Percentiles rank a stretch among this genome's conserved stretches.
Evolutionary conservation across 92 coral and sea anemone species (phyloP).

Genomic region (Pocillopora grandis): DNA sequence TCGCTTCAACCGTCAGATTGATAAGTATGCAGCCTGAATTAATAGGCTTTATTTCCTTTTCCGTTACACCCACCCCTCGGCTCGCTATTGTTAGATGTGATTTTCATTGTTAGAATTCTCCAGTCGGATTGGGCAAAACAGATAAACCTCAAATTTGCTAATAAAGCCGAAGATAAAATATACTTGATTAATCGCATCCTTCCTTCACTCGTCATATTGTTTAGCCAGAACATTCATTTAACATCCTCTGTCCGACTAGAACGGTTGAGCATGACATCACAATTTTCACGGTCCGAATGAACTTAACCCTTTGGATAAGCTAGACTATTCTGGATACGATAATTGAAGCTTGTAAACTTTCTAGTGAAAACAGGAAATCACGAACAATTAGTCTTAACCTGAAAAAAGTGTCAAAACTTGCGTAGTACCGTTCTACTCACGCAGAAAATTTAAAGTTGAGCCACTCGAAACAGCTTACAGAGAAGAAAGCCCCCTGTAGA

Average conservation of each 20-base stretch:
- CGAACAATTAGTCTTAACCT: no score
- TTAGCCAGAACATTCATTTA: no score
- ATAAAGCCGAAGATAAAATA: not conserved
- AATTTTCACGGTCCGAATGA: no score
- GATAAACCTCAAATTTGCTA: not conserved
- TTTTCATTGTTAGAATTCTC: slow-evolving; percentile 18
- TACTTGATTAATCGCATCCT: not conserved
- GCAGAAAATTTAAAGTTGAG: not conserved
- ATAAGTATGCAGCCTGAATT: not conserved
- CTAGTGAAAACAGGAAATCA: no score
- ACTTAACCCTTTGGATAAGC: no score
- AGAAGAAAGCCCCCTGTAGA: not conserved
- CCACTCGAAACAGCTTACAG: not conserved
- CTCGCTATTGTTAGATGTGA: slow-evolving; percentile 8
- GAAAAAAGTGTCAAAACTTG: no score
- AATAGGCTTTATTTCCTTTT: not conserved
- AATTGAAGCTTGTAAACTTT: no score
- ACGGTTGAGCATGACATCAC: no score
- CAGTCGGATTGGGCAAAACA: not conserved
- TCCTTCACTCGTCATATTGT: not conserved
- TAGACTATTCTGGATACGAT: no score
- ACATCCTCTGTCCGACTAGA: no score
- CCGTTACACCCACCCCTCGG: slow-evolving; percentile 11
- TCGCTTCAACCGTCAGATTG: not conserved
- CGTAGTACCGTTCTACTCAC: not conserved